Evolutionary conservation across 2,888 invertebrate species (phyloP).

Genomic region (Pemphredon lugubris): DNA sequence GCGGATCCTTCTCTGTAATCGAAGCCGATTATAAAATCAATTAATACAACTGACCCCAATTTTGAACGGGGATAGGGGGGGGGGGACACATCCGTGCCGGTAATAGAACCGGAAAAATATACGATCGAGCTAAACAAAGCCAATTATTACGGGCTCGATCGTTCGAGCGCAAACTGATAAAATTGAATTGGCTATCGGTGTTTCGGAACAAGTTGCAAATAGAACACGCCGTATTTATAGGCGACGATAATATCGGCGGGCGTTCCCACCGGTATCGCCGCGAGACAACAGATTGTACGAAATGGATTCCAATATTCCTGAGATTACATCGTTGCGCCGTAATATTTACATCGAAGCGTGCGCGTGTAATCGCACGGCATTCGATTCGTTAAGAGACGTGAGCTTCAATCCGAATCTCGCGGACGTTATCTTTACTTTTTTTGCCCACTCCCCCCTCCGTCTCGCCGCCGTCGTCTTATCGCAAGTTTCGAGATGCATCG

Average conservation of each 20-base stretch:
- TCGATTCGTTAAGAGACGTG: slow-evolving; percentile 33
- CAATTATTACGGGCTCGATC: slow-evolving; percentile 42
- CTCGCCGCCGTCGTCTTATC: not conserved
- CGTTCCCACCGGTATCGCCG: slow-evolving; percentile 1
- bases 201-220: slow-evolving; percentile 54
- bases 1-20: too few relatives aligned
- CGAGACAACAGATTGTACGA: slow-evolving; percentile 11
- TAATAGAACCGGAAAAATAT: slow-evolving; percentile 21
- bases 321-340: slow-evolving; percentile 43
- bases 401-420: not conserved
- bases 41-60: too few relatives aligned
- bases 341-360: slow-evolving; percentile 42
- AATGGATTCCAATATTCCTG: slow-evolving; percentile 36
- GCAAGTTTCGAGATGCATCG: slow-evolving; percentile 29
- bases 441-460: not conserved
- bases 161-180: slow-evolving; percentile 6
- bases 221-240: slow-evolving; percentile 36
- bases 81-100: too few relatives aligned
- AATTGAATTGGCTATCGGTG: slow-evolving; percentile 48
- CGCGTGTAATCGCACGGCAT: slow-evolving; percentile 38
- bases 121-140: slow-evolving; percentile 41
- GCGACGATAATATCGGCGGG: slow-evolving; percentile 29
- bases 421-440: not conserved
- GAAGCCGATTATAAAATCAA: too few relatives aligned
- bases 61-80: too few relatives aligned